Conservation (phyloP, 2,797 vertebrate genomes). For the Notamacropus eugenii region DNA sequence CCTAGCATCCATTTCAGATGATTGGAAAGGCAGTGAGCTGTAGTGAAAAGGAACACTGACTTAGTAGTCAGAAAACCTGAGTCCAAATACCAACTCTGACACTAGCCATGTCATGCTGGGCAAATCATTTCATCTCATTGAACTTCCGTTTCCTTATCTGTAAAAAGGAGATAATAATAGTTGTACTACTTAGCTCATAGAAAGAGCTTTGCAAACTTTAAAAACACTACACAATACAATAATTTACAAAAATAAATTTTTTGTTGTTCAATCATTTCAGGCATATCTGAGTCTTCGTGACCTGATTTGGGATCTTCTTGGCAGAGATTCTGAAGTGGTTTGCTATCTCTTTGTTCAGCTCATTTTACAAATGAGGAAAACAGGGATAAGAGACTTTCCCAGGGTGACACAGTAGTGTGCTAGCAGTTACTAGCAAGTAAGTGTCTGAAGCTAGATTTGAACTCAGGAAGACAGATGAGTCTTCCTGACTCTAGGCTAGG, state of each 20-base stretch:
- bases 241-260: neutral
- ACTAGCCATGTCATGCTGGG: neutral
- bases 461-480: neutral
- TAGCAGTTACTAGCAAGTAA: no score
- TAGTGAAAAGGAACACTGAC: neutral
- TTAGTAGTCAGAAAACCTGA: neutral
- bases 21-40: neutral
- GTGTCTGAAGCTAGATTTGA: neutral
- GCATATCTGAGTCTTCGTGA: neutral
- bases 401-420: no score
- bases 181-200: neutral
- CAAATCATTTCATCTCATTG: neutral
- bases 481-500: neutral
- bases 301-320: neutral
- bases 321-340: neutral
- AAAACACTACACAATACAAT: neutral
- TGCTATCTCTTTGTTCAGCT: neutral
- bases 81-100: neutral
- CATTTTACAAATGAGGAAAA: neutral
- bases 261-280: neutral
- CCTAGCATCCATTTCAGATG: neutral
- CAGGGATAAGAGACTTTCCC: no score
- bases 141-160: neutral
- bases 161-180: neutral
- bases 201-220: neutral